Conservation (phyloP, 2,113 vertebrate genomes). For the Dryoscopus gambensis region DNA sequence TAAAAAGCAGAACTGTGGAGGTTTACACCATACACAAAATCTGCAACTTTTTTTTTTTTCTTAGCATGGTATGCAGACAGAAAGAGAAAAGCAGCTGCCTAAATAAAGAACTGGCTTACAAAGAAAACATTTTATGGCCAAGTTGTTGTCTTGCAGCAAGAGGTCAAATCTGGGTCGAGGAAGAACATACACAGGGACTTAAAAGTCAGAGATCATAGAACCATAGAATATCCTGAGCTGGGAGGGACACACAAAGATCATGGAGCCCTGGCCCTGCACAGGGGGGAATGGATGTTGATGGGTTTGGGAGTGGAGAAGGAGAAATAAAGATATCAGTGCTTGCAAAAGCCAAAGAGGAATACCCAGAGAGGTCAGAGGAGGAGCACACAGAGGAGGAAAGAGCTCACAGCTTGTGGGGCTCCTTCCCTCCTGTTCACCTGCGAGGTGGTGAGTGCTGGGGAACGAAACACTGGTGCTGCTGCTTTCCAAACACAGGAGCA, state of each 20-base stretch:
- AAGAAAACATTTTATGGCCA: background rate
- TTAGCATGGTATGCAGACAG: background rate
- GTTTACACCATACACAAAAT: background rate
- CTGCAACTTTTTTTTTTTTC: background rate
- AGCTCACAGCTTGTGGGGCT: background rate
- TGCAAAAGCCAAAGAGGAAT: background rate
- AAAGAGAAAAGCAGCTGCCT: conserved; percentile 4
- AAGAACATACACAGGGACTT: background rate
- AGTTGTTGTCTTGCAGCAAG: background rate
- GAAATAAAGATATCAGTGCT: background rate
- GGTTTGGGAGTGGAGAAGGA: background rate
- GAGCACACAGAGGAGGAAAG: background rate
- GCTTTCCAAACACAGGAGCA: background rate
- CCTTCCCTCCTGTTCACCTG: background rate
- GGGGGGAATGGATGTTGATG: background rate
- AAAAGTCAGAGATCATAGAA: background rate
- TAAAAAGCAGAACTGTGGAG: background rate
- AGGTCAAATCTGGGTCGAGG: background rate
- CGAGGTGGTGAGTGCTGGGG: background rate
- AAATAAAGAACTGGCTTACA: background rate
- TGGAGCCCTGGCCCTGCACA: background rate
- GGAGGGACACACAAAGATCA: background rate
- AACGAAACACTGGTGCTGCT: rapidly evolving
- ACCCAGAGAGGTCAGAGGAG: background rate
- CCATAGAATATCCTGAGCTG: background rate